Percentiles rank a stretch among this genome's conserved stretches.
These are phyloP conservation scores for Blastobasis lacticolella DNA, from an alignment of 2,888 invertebrate genomes.

Conservation along the genomic window DNA sequence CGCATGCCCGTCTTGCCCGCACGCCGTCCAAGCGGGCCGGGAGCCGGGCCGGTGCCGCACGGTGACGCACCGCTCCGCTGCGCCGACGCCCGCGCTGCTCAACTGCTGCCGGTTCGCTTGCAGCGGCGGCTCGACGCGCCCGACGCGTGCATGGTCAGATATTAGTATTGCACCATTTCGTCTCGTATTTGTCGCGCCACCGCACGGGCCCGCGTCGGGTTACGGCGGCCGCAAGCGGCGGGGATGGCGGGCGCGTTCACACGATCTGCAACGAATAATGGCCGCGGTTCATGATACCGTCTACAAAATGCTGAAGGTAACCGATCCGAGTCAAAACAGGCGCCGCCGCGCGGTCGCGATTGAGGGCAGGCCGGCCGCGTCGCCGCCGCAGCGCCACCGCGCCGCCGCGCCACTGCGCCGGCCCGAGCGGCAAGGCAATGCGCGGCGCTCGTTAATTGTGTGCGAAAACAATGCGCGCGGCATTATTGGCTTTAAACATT, in stretches of 20 bases:
- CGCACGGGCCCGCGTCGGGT: conserved; percentile 27
- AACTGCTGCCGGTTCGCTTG: conserved; percentile 20
- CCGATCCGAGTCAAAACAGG: conserved; percentile 7
- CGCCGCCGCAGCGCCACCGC: too few relatives aligned
- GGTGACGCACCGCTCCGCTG: too few relatives aligned
- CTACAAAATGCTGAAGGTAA: conserved; percentile 33
- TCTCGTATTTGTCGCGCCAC: conserved; percentile 16
- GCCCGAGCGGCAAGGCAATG: too few relatives aligned
- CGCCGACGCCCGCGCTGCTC: conserved; percentile 6
- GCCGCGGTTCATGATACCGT: conserved; percentile 36
- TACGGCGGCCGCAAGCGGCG: conserved; percentile 40
- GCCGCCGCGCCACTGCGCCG: too few relatives aligned
- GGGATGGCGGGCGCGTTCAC: conserved; percentile 43
- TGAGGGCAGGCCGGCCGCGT: too few relatives aligned
- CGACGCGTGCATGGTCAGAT: conserved; percentile 22
- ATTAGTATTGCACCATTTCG: conserved; percentile 35
- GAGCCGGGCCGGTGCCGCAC: not conserved
- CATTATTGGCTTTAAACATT: too few relatives aligned
- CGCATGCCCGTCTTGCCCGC: not conserved
- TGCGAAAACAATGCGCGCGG: too few relatives aligned
- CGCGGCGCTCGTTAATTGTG: too few relatives aligned
- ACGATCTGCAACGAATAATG: conserved; percentile 59
- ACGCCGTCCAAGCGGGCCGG: not conserved
- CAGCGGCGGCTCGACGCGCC: conserved; percentile 16
- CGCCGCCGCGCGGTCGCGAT: not conserved